phyloP scores from a whole-genome alignment of 1,140 invertebrate species.

The Copidosoma floridanum region DNA sequence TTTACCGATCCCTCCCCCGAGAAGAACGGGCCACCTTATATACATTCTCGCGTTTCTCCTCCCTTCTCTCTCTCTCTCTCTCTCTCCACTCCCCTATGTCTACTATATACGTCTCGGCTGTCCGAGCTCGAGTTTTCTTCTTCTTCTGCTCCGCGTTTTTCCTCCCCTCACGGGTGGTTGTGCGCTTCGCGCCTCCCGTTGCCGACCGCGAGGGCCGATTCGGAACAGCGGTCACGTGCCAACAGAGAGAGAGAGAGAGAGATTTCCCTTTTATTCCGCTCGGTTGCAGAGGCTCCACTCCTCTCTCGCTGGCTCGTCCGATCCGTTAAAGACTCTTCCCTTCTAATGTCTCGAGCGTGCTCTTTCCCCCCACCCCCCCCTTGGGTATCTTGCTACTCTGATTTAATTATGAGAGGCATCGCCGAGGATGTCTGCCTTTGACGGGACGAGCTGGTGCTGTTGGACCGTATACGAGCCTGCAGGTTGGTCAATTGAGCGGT shows the following conservation, averaged over 20 bases:
- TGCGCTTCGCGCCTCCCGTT: background rate
- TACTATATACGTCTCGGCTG: too few relatives aligned
- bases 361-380: background rate
- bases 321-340: constrained; percentile 1
- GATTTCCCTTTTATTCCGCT: constrained; percentile 1
- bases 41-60: too few relatives aligned
- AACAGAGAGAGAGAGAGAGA: constrained; percentile 23
- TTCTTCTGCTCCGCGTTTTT: background rate
- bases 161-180: constrained; percentile 8
- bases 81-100: background rate
- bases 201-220: constrained; percentile 30
- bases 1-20: constrained; percentile 1
- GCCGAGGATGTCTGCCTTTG: too few relatives aligned
- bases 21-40: too few relatives aligned
- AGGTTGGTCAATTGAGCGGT: too few relatives aligned
- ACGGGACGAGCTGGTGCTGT: too few relatives aligned
- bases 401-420: background rate
- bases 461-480: too few relatives aligned
- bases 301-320: too few relatives aligned
- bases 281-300: background rate
- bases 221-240: constrained; percentile 41
- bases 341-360: background rate
- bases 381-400: background rate
- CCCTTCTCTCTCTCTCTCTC: background rate
- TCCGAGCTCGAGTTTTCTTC: too few relatives aligned